phyloP scores from a whole-genome alignment of 2,797 vertebrate genomes.

The Tachyglossus aculeatus region DNA sequence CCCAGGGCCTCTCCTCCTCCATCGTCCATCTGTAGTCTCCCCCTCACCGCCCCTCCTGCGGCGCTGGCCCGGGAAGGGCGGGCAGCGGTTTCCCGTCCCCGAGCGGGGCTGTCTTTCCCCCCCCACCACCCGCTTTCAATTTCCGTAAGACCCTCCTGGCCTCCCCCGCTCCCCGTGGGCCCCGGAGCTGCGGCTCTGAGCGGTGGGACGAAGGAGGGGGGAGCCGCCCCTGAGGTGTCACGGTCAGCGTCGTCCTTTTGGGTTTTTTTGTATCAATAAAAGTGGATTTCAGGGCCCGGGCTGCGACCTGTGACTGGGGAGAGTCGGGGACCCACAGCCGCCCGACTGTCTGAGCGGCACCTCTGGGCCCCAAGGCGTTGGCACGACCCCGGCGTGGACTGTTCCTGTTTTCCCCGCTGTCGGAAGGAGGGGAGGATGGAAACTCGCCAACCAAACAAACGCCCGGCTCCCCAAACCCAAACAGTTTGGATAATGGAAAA shows the following conservation, averaged over 20 bases:
- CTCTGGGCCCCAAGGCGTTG: neutral
- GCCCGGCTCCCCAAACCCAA: too few relatives aligned
- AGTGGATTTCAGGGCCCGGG: constrained; percentile 48
- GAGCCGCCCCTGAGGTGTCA: neutral
- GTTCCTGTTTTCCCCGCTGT: too few relatives aligned
- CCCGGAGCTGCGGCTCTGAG: neutral
- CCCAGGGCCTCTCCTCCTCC: neutral
- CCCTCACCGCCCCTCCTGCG: neutral
- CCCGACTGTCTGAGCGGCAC: neutral
- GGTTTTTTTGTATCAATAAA: constrained; percentile 56
- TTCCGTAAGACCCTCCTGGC: too few relatives aligned
- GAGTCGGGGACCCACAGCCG: too few relatives aligned
- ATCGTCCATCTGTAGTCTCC: constrained; percentile 73
- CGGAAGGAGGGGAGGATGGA: too few relatives aligned
- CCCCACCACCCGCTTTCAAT: too few relatives aligned
- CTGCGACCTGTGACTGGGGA: constrained; percentile 35
- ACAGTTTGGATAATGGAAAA: too few relatives aligned
- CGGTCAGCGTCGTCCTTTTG: constrained; percentile 17
- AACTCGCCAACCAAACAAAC: too few relatives aligned
- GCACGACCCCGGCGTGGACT: neutral
- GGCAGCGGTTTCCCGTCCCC: constrained; percentile 74
- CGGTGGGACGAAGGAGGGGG: neutral
- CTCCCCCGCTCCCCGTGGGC: neutral
- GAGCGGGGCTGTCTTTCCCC: neutral
- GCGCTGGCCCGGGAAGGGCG: neutral